Base-by-base conservation (phyloP, 2,888 invertebrate species). In the Seira musarum region DNA sequence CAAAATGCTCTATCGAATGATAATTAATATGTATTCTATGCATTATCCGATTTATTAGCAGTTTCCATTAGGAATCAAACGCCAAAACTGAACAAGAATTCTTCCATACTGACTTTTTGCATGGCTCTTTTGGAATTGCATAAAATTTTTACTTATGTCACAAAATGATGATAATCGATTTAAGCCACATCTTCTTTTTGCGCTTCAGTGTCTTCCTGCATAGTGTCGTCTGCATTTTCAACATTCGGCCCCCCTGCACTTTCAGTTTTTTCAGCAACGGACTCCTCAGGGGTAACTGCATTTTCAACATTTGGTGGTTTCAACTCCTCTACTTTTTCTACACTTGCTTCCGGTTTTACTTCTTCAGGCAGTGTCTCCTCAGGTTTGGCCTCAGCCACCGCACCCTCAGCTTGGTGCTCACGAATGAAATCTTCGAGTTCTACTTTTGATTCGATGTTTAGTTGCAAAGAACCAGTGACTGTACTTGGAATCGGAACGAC, bases 381-480 rank as follows among this genome's bases (percentile, higher is more conserved):
- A 46, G 46, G 46, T 13, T n/a, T n/a, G n/a, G n/a, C n/a, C n/a
- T n/a, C n/a, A n/a, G n/a, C n/a, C n/a, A n/a, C n/a, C n/a, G n/a
- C n/a, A n/a, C n/a, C n/a, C n/a, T 30, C 30, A 30, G 8, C 30
- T 30, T 30, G 30, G n/a, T 69, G 35, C 15, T 57, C n/a, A 6
- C 25, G 60, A 24, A 72, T 2, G 24, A 64, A 72, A 8, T 72
- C 46, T 1, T 64, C 64, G 64, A 64, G 8, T 13, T 64, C 30
- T 17, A 24, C 22, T n/a, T 46, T 46, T 3, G 72, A 53, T 24
- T 64, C 72, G 8, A 64, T 64, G 19, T 64, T 72, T 5, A 72
- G 22, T 49, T 72, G 63, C 61, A 63, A 6, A 2, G 53, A n/a
- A 3, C 68, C 40, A 13, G 63, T 3, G n/a, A 22, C 25, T 8